phyloP scores from a whole-genome alignment of 2,113 vertebrate species.

The Thermophis baileyi region DNA sequence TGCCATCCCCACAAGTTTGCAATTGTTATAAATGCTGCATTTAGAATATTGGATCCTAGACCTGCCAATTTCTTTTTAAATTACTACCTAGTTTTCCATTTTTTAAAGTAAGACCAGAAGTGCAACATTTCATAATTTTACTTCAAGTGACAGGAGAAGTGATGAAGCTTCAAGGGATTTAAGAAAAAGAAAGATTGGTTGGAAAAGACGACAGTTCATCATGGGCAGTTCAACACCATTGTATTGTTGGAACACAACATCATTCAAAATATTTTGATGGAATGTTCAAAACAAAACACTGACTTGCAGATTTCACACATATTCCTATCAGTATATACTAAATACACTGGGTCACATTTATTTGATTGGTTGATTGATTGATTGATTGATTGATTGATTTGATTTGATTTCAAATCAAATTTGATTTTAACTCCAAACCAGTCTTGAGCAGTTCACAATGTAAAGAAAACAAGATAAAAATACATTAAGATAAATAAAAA shows the following conservation, averaged over 20 bases:
- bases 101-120: neutral
- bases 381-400: neutral
- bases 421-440: neutral
- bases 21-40: neutral
- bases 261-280: neutral
- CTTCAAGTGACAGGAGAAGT: neutral
- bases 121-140: neutral
- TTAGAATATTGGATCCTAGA: neutral
- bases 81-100: neutral
- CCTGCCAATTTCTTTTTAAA: neutral
- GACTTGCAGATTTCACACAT: neutral
- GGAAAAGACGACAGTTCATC: neutral
- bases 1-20: neutral
- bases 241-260: neutral
- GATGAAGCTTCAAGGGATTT: neutral
- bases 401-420: neutral
- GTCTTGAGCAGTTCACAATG: neutral
- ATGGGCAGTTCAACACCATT: neutral
- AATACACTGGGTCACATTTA: neutral
- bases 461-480: neutral
- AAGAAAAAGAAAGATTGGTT: neutral
- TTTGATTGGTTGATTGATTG: neutral
- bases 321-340: neutral
- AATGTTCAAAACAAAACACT: neutral
- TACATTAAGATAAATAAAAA: neutral